Conservation (phyloP, 2,888 invertebrate genomes). For the Cosmorhoe ocellata region DNA sequence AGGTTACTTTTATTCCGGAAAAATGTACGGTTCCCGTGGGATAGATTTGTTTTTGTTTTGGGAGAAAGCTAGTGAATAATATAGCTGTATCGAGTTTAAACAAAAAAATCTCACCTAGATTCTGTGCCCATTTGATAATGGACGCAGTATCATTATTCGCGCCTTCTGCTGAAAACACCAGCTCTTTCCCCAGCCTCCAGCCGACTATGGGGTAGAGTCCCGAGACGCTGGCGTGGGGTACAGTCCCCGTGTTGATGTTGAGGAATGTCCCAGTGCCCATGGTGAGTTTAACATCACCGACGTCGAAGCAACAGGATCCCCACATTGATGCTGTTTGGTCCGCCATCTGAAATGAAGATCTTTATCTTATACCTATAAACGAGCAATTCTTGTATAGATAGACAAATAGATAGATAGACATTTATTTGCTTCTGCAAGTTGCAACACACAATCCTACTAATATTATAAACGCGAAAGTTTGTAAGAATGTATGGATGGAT, state of each 20-base stretch:
- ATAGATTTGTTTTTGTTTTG: too few relatives aligned
- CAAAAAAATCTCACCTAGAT: conserved; percentile 77
- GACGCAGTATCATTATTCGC: conserved; percentile 94
- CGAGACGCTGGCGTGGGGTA: conserved; percentile 90
- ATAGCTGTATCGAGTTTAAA: too few relatives aligned
- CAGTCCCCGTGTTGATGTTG: conserved; percentile 89
- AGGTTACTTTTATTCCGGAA: too few relatives aligned
- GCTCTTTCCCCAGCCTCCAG: conserved; percentile 84
- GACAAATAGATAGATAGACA: too few relatives aligned
- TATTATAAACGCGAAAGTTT: too few relatives aligned
- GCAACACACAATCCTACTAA: too few relatives aligned
- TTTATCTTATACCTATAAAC: too few relatives aligned
- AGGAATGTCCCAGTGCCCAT: conserved; percentile 96
- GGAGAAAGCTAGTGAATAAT: too few relatives aligned
- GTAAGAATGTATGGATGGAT: too few relatives aligned
- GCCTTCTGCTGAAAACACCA: conserved; percentile 91
- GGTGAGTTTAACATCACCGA: conserved; percentile 92
- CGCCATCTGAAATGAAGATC: conserved; percentile 83
- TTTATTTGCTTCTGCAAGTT: too few relatives aligned
- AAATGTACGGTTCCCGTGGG: too few relatives aligned
- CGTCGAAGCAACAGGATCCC: conserved; percentile 91
- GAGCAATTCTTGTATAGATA: too few relatives aligned
- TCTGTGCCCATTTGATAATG: conserved; percentile 92
- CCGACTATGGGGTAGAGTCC: conserved; percentile 96
- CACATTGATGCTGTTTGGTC: conserved; percentile 95